Percentiles rank a stretch among this genome's conserved stretches.
Conservation (phyloP, 2,797 vertebrate species). For the Hippopotamyrus pictus region DNA sequence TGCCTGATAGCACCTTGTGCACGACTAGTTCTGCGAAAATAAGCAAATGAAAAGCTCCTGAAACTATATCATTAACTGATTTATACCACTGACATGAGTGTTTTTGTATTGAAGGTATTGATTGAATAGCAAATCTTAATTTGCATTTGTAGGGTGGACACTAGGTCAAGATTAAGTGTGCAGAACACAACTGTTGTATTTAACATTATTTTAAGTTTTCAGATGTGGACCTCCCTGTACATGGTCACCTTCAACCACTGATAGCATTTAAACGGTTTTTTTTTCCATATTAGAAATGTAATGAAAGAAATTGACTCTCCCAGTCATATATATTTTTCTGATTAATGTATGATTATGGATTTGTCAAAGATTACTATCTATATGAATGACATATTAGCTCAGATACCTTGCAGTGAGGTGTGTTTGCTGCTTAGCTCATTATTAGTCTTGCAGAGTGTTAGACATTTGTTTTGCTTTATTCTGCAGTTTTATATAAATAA, state of each 20-base stretch:
- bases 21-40: not conserved
- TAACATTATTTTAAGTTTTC: not conserved
- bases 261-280: not conserved
- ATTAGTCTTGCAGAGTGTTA: constrained; percentile 5
- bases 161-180: not conserved
- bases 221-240: not conserved
- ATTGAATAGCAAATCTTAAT: not conserved
- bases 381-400: constrained; percentile 19
- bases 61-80: not conserved
- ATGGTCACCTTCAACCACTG: not conserved
- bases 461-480: constrained; percentile 8
- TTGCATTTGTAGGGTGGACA: not conserved
- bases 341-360: constrained; percentile 12
- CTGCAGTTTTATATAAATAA: constrained; percentile 27
- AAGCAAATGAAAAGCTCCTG: not conserved
- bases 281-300: not conserved
- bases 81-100: not conserved
- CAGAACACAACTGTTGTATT: not conserved
- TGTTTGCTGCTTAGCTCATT: constrained; percentile 15
- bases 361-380: constrained; percentile 9
- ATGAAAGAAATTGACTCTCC: not conserved
- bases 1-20: not conserved
- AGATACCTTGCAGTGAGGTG: not conserved
- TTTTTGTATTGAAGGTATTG: not conserved
- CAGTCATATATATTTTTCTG: not conserved